Base-by-base conservation (phyloP, 2,797 vertebrate genomes). In the Streptopelia turtur region DNA sequence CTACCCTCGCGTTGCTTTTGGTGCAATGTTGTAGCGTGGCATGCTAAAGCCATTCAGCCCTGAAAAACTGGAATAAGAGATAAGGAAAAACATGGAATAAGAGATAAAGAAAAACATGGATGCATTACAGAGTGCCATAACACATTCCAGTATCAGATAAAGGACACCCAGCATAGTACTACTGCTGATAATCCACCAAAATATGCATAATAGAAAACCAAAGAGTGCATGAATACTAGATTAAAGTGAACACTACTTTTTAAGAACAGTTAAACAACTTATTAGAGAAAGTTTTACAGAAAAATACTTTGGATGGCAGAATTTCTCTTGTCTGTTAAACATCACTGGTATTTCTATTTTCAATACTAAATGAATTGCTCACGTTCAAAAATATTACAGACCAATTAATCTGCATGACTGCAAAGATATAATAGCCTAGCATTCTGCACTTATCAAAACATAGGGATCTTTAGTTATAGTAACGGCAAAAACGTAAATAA, bases 401-500 rank as follows among this genome's bases (percentile, higher is more conserved):
- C 28, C 25, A 50, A 72, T 82, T 79, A 47, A 69, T 52, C 30
- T 80, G 60, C 49, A 59, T 14, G 50, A 55, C 49, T 5, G 0
- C n/a, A 64, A 80, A 89, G 23, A 68, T 28, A 25, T 2, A 87
- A 77, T 9, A 50, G 23, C 27, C 11, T 27, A 47, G 47, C 61
- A 72, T 39, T 83, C 33, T 72, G 6, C 20, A 49, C 11, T 49
- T 87, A 69, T 2, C 60, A 68, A 83, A 91, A 22, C 39, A 78
- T 0, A 84, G 14, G 55, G 56, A 35, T 56, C 27, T 41, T 89
- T 21, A 76, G 12, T 70, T 70, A n/a, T 3, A 75, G 25, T 35
- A 84, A 94, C 18, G 13, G 31, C 41, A 72, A 50, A 82, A 83
- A 60, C 24, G 33, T 80, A 96, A 92, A 79, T 55, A 84, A 91